Conservation (phyloP, 2,113 vertebrate genomes). For the Peromyscus polionotus region DNA sequence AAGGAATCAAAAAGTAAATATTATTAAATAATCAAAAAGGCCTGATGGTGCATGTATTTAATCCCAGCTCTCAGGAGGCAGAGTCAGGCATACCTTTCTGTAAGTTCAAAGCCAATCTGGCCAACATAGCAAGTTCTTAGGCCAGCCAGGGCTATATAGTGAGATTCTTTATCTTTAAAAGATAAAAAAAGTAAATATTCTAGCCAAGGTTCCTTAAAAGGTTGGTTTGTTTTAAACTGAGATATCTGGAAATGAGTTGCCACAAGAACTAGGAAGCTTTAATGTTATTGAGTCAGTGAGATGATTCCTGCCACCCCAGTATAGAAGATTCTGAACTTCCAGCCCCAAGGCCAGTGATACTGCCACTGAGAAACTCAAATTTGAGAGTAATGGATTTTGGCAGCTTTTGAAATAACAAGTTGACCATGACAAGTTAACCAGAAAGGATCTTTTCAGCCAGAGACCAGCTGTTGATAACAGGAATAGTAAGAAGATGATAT, state of each 20-base stretch:
- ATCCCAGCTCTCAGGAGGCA: background rate
- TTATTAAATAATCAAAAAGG: background rate
- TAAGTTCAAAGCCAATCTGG: background rate
- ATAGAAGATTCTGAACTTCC: background rate
- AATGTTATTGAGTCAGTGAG: background rate
- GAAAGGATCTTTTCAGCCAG: background rate
- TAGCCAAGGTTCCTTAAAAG: background rate
- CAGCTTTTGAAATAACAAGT: background rate
- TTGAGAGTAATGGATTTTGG: background rate
- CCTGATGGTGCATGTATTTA: background rate
- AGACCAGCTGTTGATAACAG: background rate
- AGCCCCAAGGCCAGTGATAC: too few species aligned
- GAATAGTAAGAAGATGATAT: background rate
- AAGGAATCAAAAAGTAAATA: background rate
- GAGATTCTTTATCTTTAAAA: background rate
- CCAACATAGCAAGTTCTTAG: background rate
- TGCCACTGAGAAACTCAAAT: background rate
- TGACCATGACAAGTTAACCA: background rate
- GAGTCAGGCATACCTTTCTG: background rate
- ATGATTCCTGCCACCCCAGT: background rate
- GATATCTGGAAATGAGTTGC: background rate
- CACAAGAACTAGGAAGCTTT: background rate
- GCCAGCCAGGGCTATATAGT: background rate
- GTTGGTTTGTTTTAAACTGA: background rate
- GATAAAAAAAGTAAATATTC: background rate